Conservation (phyloP, 2,113 vertebrate genomes). For the Colaptes auratus region DNA sequence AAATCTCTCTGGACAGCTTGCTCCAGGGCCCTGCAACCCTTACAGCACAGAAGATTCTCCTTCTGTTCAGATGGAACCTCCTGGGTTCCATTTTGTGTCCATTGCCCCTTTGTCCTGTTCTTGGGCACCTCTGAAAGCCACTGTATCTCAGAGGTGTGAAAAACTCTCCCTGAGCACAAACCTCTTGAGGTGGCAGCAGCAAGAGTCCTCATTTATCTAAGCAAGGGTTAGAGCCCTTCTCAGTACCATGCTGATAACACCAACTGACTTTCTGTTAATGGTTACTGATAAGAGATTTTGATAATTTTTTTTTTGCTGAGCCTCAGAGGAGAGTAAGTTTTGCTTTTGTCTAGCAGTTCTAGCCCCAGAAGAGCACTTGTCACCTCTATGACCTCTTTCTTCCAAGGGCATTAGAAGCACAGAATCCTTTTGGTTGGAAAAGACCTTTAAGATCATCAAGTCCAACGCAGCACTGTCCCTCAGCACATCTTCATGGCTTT, state of each 20-base stretch:
- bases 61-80: too few relatives aligned
- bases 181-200: neutral
- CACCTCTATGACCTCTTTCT: neutral
- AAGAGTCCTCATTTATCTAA: neutral
- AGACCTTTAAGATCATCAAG: too few relatives aligned
- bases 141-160: neutral
- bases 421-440: too few relatives aligned
- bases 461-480: too few relatives aligned
- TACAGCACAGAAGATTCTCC: too few relatives aligned
- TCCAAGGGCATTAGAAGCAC: neutral
- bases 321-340: neutral
- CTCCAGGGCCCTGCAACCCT: too few relatives aligned
- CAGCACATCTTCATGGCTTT: too few relatives aligned
- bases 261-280: slow-evolving; percentile 29
- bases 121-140: neutral
- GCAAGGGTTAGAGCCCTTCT: neutral
- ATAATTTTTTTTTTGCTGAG: neutral
- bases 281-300: slow-evolving; percentile 14
- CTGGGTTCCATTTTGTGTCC: too few relatives aligned
- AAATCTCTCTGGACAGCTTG: too few relatives aligned
- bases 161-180: neutral
- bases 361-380: neutral
- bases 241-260: neutral
- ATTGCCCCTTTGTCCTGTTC: too few relatives aligned
- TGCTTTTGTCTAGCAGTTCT: neutral